A percentile compares a stretch with the other conserved stretches of the same genome.
These are phyloP conservation scores for Pollachius pollachius DNA, from an alignment of 2,113 vertebrate genomes.

Conservation along the genomic window DNA sequence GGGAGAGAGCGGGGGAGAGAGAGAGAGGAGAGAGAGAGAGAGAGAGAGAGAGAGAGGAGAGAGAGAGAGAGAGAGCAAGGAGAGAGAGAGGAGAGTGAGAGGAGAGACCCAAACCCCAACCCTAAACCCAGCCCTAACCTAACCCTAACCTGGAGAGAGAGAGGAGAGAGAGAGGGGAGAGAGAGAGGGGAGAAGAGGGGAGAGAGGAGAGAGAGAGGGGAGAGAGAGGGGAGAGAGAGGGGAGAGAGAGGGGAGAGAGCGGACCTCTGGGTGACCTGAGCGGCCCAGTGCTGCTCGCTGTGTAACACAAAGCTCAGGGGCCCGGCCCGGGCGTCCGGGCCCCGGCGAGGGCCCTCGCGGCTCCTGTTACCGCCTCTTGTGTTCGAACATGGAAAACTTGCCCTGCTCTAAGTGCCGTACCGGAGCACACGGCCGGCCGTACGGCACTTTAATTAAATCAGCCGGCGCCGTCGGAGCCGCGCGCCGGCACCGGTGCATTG, in stretches of 20 bases:
- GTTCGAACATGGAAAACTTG: constrained; percentile 44
- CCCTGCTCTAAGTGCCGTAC: constrained; percentile 16
- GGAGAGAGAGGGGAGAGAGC: constrained; percentile 35
- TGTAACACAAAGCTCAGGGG: constrained; percentile 51
- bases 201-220: no score
- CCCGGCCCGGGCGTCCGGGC: constrained; percentile 8
- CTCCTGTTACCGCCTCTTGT: constrained; percentile 53
- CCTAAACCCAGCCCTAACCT: no score
- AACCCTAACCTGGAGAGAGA: constrained; percentile 18
- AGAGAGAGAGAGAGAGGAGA: no score
- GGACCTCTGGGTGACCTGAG: constrained; percentile 49
- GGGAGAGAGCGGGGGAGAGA: no score
- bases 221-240: constrained; percentile 34
- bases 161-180: constrained; percentile 38
- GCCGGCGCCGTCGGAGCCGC: not conserved
- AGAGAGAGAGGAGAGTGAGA: no score
- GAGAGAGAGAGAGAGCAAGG: no score
- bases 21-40: no score
- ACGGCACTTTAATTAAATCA: constrained; percentile 44
- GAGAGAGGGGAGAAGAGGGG: constrained; percentile 40
- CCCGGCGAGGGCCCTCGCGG: constrained; percentile 18
- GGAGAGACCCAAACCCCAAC: no score
- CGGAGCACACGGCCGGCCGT: constrained; percentile 42
- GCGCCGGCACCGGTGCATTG: no score
- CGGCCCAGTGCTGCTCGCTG: not conserved